Base-by-base conservation (phyloP, 2,888 invertebrate species). In the Polydrusus cervinus region DNA sequence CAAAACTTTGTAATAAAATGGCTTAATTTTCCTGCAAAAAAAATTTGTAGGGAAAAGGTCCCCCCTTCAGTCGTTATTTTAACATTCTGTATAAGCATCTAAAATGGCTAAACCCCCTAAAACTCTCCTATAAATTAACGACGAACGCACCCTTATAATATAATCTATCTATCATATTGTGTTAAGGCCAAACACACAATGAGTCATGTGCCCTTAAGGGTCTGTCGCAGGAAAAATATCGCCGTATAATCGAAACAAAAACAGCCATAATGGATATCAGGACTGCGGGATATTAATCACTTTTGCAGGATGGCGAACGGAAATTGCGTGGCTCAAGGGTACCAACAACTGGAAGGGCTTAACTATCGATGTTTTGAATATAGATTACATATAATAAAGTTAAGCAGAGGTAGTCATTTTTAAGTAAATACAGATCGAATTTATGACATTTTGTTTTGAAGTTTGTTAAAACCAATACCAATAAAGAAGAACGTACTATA, bases 251-350 rank as follows among this genome's bases (percentile, higher is more conserved):
- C 61, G 71, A 71, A 71, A 71, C 71, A 55, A 71, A 71, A 71
- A 65, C 65, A 53, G 62, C 20, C 71, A 65, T 71, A 71, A 71
- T 71, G 71, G 71, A 71, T 61, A 65, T 65, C 53, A 43, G 65
- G 61, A 62, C 70, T 62, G 70, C 55, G 62, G 71, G 71, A 65
- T 34, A 71, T 71, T 71, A 71, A 71, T 71, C 71, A 55, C 49
- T 53, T 45, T 55, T 45, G 64, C 71, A 71, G 71, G 65, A 71
- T 55, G 47, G 55, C 20, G 47, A 55, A 57, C 71, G 71, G 71
- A 71, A 71, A 71, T 71, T 71, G 71, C 62, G 47, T 34, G 55
- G 57, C 57, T 57, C 57, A 57, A 57, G 57, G 57, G 57, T 6
- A 38, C 10, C 9, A 38, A 9, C 16, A 10, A 57, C 8, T n/a